Base-by-base conservation (phyloP, 2,113 vertebrate genomes). In the Nesoenas mayeri region DNA sequence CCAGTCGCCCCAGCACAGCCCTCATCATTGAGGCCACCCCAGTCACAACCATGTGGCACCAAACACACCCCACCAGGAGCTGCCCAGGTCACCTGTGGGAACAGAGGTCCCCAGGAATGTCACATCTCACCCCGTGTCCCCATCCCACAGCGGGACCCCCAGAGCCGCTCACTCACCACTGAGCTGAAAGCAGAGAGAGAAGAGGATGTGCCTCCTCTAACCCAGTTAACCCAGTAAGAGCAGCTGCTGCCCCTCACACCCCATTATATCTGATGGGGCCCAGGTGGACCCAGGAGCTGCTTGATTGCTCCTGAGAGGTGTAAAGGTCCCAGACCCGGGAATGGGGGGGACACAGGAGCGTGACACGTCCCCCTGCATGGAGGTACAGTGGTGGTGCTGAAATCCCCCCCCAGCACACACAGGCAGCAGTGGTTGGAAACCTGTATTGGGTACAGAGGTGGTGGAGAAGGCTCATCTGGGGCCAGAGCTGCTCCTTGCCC, bases 11-110 rank as follows among this genome's bases (percentile, higher is more conserved):
- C n/a, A 40, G 28, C 15, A 10, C 4, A 2, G 0, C 2, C 21
- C 26, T 5, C 2, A 2, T 8, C 64, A 15, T 7, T 0, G 1
- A 5, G 22, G 44, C 28, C 54, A 36, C 6, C 10, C 10, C 12
- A 24, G 36, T 32, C 29, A 4, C 5, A 8, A 10, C 48, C 31
- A 8, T 2, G 57, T 4, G 0, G 3, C 72, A 13, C 25, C 2
- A 3, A 17, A 18, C 53, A 53, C 66, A 12, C 28, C 44, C 44
- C 86, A 61, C 65, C 47, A 12, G 3, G 29, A 85, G 60, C 50
- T 73, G 16, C 54, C 22, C 40, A 58, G 10, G n/a, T 31, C 71
- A 40, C 28, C 14, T 0, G 1, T 14, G 26, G 9, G 48, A 50
- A 56, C 22, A 66, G 6, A 48, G 5, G 6, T 1, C 7, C 48